Conservation (phyloP, 2,797 vertebrate species). For the Saxicola maurus region DNA sequence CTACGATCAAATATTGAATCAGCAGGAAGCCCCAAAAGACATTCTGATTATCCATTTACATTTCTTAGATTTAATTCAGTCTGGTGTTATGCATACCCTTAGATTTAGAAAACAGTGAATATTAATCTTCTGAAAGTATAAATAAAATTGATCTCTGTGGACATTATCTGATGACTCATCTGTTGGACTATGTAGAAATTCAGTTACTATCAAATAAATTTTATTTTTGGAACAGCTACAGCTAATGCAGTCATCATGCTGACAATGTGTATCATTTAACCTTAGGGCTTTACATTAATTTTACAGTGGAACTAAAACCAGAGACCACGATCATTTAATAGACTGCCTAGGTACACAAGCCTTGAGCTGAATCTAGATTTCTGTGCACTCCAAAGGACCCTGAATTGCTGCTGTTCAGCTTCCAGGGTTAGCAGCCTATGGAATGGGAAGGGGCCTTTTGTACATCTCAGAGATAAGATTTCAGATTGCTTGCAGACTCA, state of each 20-base stretch:
- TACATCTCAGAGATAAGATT: not conserved
- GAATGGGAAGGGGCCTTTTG: not conserved
- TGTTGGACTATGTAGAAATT: conserved; percentile 18
- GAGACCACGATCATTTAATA: not conserved
- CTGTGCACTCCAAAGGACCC: not conserved
- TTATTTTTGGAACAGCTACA: conserved; percentile 40
- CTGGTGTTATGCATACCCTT: not conserved
- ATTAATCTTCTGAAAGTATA: conserved; percentile 40
- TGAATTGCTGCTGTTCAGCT: not conserved
- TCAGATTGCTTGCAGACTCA: not conserved
- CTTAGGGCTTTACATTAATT: conserved; percentile 30
- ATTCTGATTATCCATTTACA: not conserved
- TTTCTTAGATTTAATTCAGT: conserved; percentile 8
- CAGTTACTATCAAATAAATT: conserved; percentile 42
- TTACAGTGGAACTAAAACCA: conserved; percentile 3
- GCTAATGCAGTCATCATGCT: conserved; percentile 36
- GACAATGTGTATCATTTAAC: conserved; percentile 23
- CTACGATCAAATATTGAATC: conserved; percentile 15
- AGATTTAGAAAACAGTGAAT: conserved; percentile 24
- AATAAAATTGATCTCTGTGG: conserved; percentile 40
- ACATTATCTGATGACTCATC: conserved; percentile 50
- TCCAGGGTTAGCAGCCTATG: not conserved
- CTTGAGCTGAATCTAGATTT: not conserved
- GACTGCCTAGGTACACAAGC: not conserved
- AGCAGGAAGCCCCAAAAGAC: conserved; percentile 1